phyloP scores from a whole-genome alignment of 1,140 invertebrate genomes.

The Arion vulgaris region DNA sequence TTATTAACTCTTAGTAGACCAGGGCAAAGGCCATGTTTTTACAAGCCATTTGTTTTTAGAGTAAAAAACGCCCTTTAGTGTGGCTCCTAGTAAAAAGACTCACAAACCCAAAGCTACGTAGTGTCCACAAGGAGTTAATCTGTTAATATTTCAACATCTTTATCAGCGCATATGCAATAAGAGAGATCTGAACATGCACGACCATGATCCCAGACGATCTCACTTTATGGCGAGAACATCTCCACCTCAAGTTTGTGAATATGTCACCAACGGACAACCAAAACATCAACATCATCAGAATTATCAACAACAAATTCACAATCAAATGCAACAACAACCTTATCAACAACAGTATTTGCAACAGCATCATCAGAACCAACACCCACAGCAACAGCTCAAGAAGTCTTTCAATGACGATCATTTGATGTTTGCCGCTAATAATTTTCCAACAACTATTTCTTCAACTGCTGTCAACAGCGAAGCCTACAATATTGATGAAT shows the following conservation, averaged over 20 bases:
- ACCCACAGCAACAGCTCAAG: background rate
- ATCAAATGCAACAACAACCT: conserved; percentile 6
- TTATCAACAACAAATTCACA: background rate
- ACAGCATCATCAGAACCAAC: background rate
- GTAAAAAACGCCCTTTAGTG: too few relatives aligned
- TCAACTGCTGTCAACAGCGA: background rate
- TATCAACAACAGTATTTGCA: conserved; percentile 2
- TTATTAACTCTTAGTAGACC: too few relatives aligned
- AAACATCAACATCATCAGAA: background rate
- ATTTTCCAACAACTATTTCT: too few relatives aligned
- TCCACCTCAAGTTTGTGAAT: background rate
- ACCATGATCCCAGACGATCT: conserved; percentile 3
- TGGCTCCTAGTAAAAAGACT: too few relatives aligned
- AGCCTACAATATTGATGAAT: background rate
- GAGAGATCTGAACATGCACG: too few relatives aligned
- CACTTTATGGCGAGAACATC: background rate
- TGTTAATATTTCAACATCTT: too few relatives aligned
- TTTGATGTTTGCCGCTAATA: background rate
- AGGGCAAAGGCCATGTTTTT: too few relatives aligned
- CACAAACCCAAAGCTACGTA: too few relatives aligned
- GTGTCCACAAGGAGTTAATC: too few relatives aligned
- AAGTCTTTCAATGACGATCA: background rate
- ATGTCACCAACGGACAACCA: background rate
- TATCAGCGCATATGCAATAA: too few relatives aligned
- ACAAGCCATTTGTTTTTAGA: too few relatives aligned